A percentile compares a stretch with the other conserved stretches of the same genome.
Evolutionary conservation across 2,113 vertebrate species (phyloP).

Genomic region (Irena cyanogastra): DNA sequence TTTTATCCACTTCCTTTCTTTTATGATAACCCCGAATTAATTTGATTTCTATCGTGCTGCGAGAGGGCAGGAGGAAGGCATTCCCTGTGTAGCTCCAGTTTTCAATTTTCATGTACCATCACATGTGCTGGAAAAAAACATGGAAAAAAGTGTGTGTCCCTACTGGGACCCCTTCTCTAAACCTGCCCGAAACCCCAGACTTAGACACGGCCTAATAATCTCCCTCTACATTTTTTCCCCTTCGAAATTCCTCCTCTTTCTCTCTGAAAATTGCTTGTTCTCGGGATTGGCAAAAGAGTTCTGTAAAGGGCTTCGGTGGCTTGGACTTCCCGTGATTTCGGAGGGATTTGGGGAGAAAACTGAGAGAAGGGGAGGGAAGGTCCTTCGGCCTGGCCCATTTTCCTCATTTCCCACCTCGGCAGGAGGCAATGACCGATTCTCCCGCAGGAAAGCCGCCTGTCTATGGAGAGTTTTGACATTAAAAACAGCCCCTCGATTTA

Average conservation of each 20-base stretch:
- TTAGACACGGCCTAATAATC: neutral
- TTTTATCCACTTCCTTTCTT: neutral
- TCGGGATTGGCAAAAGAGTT: neutral
- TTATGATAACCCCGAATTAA: neutral
- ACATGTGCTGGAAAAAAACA: neutral
- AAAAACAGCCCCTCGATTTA: neutral
- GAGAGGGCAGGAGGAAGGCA: neutral
- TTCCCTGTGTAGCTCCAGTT: neutral
- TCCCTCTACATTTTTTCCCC: fast-evolving
- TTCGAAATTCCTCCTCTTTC: neutral
- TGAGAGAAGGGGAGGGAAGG: neutral
- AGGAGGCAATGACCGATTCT: neutral
- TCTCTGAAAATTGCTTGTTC: neutral
- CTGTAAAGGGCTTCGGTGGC: neutral
- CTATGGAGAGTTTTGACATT: neutral
- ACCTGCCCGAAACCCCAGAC: neutral
- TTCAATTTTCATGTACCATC: neutral
- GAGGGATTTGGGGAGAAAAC: neutral
- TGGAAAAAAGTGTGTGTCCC: neutral
- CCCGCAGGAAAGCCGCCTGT: neutral
- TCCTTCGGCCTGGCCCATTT: neutral
- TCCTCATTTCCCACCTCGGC: neutral
- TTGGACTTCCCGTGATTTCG: neutral
- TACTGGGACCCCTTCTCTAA: neutral
- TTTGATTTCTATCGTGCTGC: neutral